phyloP scores from a whole-genome alignment of 2,888 invertebrate species.

The Polietes domitor region DNA sequence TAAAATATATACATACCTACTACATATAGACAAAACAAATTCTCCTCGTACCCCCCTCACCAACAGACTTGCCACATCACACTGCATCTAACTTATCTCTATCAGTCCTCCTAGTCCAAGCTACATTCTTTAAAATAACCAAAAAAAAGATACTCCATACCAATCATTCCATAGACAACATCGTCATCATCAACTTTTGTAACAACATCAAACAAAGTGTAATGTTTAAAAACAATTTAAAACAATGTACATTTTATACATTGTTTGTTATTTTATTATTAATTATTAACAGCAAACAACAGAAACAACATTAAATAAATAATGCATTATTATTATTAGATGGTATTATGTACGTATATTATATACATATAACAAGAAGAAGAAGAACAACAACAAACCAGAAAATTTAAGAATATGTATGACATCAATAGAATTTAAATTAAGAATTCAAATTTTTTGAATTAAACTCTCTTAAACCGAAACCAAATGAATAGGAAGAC shows the following conservation, averaged over 20 bases:
- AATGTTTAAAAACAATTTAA: slow-evolving; percentile 33
- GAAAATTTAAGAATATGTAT: slow-evolving; percentile 43
- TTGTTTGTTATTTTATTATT: slow-evolving; percentile 60
- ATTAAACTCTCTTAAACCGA: slow-evolving; percentile 58
- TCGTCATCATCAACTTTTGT: slow-evolving; percentile 7
- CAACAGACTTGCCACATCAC: slow-evolving; percentile 5
- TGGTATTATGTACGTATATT: slow-evolving; percentile 62
- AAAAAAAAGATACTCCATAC: not conserved
- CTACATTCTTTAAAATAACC: not conserved
- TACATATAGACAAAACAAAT: not conserved
- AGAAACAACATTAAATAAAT: slow-evolving; percentile 33
- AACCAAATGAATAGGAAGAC: slow-evolving; percentile 36
- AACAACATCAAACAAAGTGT: slow-evolving; percentile 36
- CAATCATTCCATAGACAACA: not conserved
- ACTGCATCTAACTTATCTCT: not conserved
- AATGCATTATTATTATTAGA: slow-evolving; percentile 61
- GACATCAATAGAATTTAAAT: slow-evolving; percentile 53
- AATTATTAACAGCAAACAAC: slow-evolving; percentile 37
- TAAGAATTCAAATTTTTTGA: slow-evolving; percentile 62
- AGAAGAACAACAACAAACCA: slow-evolving; percentile 15
- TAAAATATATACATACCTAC: not conserved
- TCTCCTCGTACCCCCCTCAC: not conserved
- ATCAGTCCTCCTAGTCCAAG: not conserved
- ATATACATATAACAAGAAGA: slow-evolving; percentile 53
- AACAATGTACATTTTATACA: slow-evolving; percentile 44